These are phyloP conservation scores for Sitobion miscanthi DNA, from an alignment of 1,140 invertebrate species.

Conservation along the genomic window DNA sequence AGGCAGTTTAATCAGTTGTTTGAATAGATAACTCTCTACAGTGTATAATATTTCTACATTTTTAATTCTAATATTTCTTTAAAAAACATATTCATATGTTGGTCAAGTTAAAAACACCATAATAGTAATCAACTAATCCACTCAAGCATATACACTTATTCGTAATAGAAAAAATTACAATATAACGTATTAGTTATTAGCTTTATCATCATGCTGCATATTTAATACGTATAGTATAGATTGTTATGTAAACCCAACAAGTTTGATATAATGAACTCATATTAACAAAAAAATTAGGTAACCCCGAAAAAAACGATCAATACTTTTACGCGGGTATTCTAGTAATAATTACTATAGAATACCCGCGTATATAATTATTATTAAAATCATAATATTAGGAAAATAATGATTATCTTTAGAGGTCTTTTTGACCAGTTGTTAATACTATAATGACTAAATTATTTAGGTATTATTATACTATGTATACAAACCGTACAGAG, in stretches of 20 bases:
- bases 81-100: no score
- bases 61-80: no score
- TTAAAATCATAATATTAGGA: not conserved
- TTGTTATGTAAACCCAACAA: not conserved
- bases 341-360: not conserved
- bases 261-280: not conserved
- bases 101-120: no score
- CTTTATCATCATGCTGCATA: no score
- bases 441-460: not conserved
- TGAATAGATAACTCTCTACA: no score
- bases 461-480: not conserved
- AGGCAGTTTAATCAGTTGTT: no score
- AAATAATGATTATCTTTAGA: not conserved
- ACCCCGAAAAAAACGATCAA: not conserved
- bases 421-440: not conserved
- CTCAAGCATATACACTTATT: no score
- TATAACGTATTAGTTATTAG: no score
- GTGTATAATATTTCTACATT: no score
- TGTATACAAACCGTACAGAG: not conserved
- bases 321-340: not conserved
- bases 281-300: not conserved
- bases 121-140: not conserved
- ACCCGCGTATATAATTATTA: not conserved
- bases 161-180: no score
- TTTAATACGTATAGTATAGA: not conserved